A percentile compares a stretch with the other conserved stretches of the same genome.
Conservation (phyloP, 1,140 invertebrate genomes). For the Agrilus planipennis region DNA sequence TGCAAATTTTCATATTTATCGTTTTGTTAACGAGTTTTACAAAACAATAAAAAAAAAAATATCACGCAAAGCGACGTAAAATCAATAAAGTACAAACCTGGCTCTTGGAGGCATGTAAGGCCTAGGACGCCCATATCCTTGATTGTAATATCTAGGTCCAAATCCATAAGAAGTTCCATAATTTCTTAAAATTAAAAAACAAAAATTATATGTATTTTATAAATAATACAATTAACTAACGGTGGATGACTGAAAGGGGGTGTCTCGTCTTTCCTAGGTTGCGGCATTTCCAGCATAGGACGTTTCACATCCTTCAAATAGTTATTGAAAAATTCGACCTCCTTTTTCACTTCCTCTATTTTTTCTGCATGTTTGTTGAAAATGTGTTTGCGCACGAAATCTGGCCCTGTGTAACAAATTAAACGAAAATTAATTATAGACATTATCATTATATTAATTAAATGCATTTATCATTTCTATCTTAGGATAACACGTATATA, state of each 20-base stretch:
- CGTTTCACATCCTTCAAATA: constrained; percentile 91
- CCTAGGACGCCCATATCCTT: constrained; percentile 26
- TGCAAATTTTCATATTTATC: no score
- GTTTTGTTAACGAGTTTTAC: no score
- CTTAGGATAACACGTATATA: neutral
- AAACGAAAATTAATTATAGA: neutral
- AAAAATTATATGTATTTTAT: constrained; percentile 5
- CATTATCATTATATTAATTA: neutral
- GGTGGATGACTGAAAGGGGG: constrained; percentile 38
- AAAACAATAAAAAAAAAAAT: no score
- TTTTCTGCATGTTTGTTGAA: constrained; percentile 96
- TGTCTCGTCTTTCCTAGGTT: constrained; percentile 39
- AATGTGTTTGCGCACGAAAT: constrained; percentile 98
- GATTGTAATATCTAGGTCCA: constrained; percentile 36
- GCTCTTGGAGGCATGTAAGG: constrained; percentile 26
- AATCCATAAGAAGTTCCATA: constrained; percentile 36
- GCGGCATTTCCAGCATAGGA: constrained; percentile 84
- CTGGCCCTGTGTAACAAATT: constrained; percentile 67
- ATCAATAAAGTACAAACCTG: constrained; percentile 18
- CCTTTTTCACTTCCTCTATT: constrained; percentile 91
- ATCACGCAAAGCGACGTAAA: neutral
- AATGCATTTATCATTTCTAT: neutral
- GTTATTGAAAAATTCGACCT: constrained; percentile 97
- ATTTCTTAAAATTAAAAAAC: constrained; percentile 21
- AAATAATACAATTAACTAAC: constrained; percentile 26